phyloP scores from a whole-genome alignment of 1,140 invertebrate species.

The Drosophila nigrodunni region DNA sequence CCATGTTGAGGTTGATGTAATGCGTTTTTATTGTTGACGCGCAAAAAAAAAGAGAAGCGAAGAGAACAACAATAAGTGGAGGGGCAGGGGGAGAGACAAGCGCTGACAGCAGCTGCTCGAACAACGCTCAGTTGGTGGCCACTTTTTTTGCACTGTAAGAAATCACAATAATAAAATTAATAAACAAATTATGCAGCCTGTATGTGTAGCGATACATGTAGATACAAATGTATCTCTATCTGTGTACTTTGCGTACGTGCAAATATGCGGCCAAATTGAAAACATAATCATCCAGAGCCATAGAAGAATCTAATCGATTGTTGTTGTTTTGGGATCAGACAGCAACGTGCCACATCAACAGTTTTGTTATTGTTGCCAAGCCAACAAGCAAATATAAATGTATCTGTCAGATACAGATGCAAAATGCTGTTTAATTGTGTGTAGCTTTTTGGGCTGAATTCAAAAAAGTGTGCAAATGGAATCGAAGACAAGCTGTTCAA shows the following conservation, averaged over 20 bases:
- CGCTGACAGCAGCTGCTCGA: constrained; percentile 33
- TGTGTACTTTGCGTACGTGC: constrained; percentile 44
- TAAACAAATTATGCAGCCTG: constrained; percentile 67
- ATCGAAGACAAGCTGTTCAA: constrained; percentile 13
- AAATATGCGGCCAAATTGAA: constrained; percentile 55
- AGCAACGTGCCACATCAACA: constrained; percentile 3
- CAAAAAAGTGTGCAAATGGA: constrained; percentile 20
- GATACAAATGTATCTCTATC: constrained; percentile 3
- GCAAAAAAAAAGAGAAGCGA: constrained; percentile 8
- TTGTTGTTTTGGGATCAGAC: constrained; percentile 23
- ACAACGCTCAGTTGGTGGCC: constrained; percentile 63
- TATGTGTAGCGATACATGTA: not conserved
- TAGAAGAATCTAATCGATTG: constrained; percentile 48
- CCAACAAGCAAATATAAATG: constrained; percentile 12
- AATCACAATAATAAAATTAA: constrained; percentile 61
- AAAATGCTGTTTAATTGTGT: constrained; percentile 25
- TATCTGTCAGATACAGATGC: constrained; percentile 42
- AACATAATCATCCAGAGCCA: constrained; percentile 44
- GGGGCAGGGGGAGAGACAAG: not conserved
- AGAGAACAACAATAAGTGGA: constrained; percentile 12
- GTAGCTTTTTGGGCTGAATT: constrained; percentile 11
- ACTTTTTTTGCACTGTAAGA: constrained; percentile 21
- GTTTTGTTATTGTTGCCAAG: not conserved
- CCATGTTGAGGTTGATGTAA: constrained; percentile 47
- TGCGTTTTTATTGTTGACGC: constrained; percentile 51